Base-by-base conservation (phyloP, 2,113 vertebrate species). In the Phocoena phocoena region DNA sequence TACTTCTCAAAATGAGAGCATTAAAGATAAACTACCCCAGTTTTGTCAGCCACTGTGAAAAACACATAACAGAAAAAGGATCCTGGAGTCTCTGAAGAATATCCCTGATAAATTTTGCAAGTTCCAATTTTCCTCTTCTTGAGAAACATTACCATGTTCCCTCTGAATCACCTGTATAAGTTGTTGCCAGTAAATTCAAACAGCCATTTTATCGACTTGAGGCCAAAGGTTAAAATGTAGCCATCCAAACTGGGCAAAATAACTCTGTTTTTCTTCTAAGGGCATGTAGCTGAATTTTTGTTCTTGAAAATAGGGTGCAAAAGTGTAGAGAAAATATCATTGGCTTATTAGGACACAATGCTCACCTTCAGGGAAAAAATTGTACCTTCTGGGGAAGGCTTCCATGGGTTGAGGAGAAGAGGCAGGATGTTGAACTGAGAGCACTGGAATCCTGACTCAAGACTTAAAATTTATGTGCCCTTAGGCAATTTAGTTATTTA, bases 81-180 rank as follows among this genome's bases (percentile, higher is more conserved):
- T 81, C 74, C 55, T 79, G 11, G 60, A 97, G 60, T 65, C 95
- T 94, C 86, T 96, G 86, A 97, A 96, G 71, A 96, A 90, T 82
- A 94, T 41, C 47, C 53, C 90, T 86, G 6, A 97, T 97, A 95
- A 92, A 96, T 96, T 96, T 85, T 93, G 62, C 86, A 95, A 82
- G 95, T 90, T 95, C 53, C 70, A 90, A 41, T 94, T 98, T 97
- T 97, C 74, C 86, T 90, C 93, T 97, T 96, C 89, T 88, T 93
- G 41, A 93, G 63, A 96, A 97, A 96, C 93, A 85, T 95, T 92
- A 83, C 41, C 62, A 77, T n/a, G 13, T 73, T 95, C 73, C 62
- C 63, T 68, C 89, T 53, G 44, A 96, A 87, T 89, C 85, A 67
- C 81, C 41, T 41, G 8, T 50, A 10, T 91, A 94, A 95, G 77